Evolutionary conservation across 2,888 invertebrate genomes (phyloP), one percentile per base, ranked within the genome.

Genomic region (Leptinotarsa tumamoca): DNA sequence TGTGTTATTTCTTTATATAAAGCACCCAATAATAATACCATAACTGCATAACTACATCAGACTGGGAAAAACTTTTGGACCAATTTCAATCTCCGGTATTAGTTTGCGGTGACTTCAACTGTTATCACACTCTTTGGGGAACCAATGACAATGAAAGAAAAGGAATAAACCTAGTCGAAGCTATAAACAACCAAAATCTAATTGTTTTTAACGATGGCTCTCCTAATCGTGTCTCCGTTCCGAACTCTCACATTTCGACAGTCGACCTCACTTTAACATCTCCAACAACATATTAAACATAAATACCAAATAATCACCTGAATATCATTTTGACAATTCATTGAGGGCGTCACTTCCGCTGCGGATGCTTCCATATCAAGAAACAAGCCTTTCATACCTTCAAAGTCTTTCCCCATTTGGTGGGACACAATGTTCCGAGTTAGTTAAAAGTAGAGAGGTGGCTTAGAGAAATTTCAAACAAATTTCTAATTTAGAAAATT

Each of bases 11-110:
- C 18, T 5, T 15, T 43, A 43, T 67, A 67, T 67, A 43, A 43
- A 67, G 67, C 49, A 7, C 43, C 67, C 67, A 33, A 43, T 67
- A 67, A 13, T 67, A 67, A 67, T 43, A n/a, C n/a, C 27, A 27
- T 27, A 27, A 27, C 27, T 27, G 27, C n/a, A 33, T n/a, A 43
- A 43, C 67, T 15, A 4, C 27, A 67, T 67, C 43, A 33, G 67
- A 33, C 67, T 67, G 43, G 67, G 49, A 67, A 67, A 7, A 7
- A 15, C 18, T 67, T 67, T 67, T 4, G 5, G 27, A 27, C 67
- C 23, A 27, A 4, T 27, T 27, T 27, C 23, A 27, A 27, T 27
- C 23, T 27, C 23, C 4, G 4, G 23, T 27, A 27, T 23, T 23
- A 43, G 14, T 33, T 18, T 27, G 67, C 17, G n/a, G 23, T 27